These are phyloP conservation scores for Gnatocerus cornutus DNA, from an alignment of 2,888 invertebrate genomes.

Conservation along the genomic window DNA sequence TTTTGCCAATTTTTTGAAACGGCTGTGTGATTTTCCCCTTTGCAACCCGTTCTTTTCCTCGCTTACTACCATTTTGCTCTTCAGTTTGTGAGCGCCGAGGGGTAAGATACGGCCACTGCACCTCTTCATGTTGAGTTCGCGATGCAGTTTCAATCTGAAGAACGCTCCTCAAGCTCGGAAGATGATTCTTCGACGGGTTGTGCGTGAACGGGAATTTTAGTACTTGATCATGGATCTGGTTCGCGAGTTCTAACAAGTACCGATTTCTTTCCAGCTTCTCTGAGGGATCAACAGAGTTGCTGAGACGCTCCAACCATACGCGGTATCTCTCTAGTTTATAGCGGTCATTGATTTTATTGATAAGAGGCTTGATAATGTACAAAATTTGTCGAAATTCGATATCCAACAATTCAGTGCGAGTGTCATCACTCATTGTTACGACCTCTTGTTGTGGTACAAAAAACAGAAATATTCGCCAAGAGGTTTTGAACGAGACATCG, in stretches of 20 bases:
- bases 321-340: conserved; percentile 24
- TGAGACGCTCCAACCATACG: conserved; percentile 40
- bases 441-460: conserved; percentile 1
- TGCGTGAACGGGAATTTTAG: conserved; percentile 29
- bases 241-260: conserved; percentile 35
- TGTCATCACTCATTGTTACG: conserved; percentile 15
- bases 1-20: conserved; percentile 23
- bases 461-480: conserved; percentile 37
- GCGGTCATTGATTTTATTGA: conserved; percentile 23
- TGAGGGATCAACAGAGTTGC: conserved; percentile 2
- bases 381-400: conserved; percentile 41
- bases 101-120: conserved; percentile 15
- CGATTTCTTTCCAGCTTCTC: conserved; percentile 33
- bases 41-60: background rate
- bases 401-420: conserved; percentile 25
- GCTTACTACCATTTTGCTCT: background rate
- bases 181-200: conserved; percentile 16
- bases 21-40: conserved; percentile 9
- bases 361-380: conserved; percentile 32
- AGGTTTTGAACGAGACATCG: conserved; percentile 28
- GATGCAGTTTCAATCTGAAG: background rate
- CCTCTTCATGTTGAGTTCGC: conserved; percentile 2
- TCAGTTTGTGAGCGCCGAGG: conserved; percentile 4
- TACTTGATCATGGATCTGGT: conserved; percentile 37
- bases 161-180: conserved; percentile 8